phyloP scores from a whole-genome alignment of 2,797 vertebrate genomes.

The Ciconia nigra region DNA sequence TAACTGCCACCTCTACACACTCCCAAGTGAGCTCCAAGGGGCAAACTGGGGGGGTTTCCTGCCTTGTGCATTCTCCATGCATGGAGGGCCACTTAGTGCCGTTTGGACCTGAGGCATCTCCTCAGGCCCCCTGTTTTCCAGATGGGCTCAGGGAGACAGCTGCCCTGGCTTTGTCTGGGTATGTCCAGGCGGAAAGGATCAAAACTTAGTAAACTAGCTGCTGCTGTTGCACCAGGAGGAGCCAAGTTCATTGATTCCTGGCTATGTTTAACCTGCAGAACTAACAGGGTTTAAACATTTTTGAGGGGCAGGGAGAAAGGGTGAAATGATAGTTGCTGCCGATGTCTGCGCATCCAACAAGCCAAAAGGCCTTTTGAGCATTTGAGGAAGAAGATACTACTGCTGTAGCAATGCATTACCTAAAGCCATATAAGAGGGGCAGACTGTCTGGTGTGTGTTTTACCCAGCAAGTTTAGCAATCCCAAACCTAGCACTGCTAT shows the following conservation, averaged over 20 bases:
- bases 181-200: neutral
- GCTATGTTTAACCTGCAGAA: neutral
- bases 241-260: neutral
- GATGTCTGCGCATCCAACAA: neutral
- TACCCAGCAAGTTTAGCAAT: neutral
- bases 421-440: neutral
- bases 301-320: no score
- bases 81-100: neutral
- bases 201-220: neutral
- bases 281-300: neutral
- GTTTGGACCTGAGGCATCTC: neutral
- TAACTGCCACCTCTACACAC: neutral
- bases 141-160: neutral
- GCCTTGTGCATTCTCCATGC: neutral
- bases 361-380: neutral
- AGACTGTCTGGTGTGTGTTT: neutral
- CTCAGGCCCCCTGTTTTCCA: neutral
- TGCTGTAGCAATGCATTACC: neutral
- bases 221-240: neutral
- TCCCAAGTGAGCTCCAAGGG: neutral
- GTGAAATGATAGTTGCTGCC: neutral
- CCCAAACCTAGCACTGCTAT: neutral
- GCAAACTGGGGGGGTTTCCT: neutral
- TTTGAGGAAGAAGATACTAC: neutral
- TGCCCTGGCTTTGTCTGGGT: neutral